Conservation (phyloP, 2,888 invertebrate species). For the Eupeodes latifasciatus region DNA sequence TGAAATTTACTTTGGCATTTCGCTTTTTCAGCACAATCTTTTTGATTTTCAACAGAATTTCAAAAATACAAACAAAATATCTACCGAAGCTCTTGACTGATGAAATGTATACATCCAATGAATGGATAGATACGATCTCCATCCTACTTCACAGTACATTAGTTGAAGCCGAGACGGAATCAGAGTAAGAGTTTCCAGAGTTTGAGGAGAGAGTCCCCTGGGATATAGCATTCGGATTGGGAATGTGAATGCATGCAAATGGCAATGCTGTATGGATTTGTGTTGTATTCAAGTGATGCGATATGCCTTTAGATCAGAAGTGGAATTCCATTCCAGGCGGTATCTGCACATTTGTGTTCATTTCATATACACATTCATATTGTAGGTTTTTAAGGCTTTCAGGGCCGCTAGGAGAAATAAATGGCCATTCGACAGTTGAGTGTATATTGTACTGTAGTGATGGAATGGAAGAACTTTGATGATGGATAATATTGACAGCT, state of each 20-base stretch:
- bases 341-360: neutral
- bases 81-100: constrained; percentile 43
- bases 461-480: constrained; percentile 47
- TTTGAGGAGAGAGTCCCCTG: neutral
- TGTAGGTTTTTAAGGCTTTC: neutral
- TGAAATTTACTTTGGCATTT: constrained; percentile 1
- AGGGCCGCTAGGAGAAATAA: constrained; percentile 22
- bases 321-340: constrained; percentile 54
- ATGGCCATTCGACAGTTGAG: constrained; percentile 40
- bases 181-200: neutral
- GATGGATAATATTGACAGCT: constrained; percentile 44
- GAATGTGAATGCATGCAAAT: constrained; percentile 22
- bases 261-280: neutral
- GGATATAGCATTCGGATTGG: constrained; percentile 6
- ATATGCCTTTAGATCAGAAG: constrained; percentile 55
- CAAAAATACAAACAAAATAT: constrained; percentile 16
- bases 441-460: neutral
- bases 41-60: constrained; percentile 14
- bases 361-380: neutral
- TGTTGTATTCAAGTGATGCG: constrained; percentile 52
- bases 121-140: constrained; percentile 56
- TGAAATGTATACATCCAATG: constrained; percentile 43
- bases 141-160: constrained; percentile 65
- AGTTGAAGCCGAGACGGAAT: constrained; percentile 18
- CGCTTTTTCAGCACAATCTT: constrained; percentile 26